Conservation (phyloP, 2,113 vertebrate genomes). For the Steatornis caripensis region DNA sequence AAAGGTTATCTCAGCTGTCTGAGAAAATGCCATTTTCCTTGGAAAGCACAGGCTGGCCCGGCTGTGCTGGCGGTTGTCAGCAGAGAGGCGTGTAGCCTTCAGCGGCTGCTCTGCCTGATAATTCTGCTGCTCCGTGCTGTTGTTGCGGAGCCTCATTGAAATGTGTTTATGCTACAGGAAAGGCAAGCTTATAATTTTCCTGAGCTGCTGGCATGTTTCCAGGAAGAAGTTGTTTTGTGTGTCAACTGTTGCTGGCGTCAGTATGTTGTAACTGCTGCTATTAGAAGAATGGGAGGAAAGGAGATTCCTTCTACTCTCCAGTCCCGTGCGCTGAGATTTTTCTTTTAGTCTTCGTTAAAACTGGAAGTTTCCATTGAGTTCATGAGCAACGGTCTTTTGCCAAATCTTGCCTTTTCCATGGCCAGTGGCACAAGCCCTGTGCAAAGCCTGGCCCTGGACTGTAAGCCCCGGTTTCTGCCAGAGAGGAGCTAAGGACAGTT, state of each 20-base stretch:
- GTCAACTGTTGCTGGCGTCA: neutral
- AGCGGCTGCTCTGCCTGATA: neutral
- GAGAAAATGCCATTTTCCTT: neutral
- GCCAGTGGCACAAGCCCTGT: neutral
- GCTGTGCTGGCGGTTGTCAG: neutral
- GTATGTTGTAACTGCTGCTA: neutral
- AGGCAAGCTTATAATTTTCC: neutral
- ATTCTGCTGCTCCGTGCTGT: neutral
- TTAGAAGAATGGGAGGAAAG: neutral
- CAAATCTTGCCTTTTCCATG: neutral
- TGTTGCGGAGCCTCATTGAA: neutral
- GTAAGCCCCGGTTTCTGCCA: neutral
- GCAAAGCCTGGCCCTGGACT: neutral
- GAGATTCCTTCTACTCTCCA: neutral
- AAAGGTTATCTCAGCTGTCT: neutral
- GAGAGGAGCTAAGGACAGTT: neutral
- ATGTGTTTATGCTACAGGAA: conserved; percentile 12
- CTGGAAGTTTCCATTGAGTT: neutral
- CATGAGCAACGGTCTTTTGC: neutral
- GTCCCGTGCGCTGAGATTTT: neutral
- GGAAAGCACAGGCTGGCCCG: neutral
- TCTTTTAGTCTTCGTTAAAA: neutral
- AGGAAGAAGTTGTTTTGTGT: neutral
- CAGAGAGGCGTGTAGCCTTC: neutral
- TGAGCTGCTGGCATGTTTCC: neutral